These are phyloP conservation scores for Athripsodes cinereus DNA, from an alignment of 2,888 invertebrate genomes.

Conservation along the genomic window DNA sequence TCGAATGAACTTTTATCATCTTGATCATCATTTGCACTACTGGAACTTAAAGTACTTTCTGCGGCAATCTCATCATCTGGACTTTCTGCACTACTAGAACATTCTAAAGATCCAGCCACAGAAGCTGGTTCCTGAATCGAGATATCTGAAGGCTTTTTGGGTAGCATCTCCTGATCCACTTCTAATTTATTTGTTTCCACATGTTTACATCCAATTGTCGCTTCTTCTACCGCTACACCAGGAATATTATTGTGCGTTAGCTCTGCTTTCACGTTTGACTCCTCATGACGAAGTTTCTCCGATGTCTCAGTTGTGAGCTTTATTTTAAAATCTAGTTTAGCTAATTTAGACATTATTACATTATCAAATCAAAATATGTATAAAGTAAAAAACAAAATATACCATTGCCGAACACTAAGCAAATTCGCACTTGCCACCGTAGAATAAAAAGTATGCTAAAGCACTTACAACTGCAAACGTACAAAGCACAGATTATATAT, in stretches of 20 bases:
- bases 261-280: background rate
- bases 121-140: too few relatives aligned
- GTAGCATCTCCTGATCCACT: background rate
- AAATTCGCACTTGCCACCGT: too few relatives aligned
- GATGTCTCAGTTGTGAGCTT: constrained; percentile 46
- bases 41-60: background rate
- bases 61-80: too few relatives aligned
- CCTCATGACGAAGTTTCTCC: constrained; percentile 37
- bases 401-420: too few relatives aligned
- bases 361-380: too few relatives aligned
- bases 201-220: background rate
- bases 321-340: constrained; percentile 44
- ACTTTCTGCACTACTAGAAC: too few relatives aligned
- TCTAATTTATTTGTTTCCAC: background rate
- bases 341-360: constrained; percentile 36
- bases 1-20: background rate
- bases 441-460: too few relatives aligned
- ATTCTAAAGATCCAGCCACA: too few relatives aligned
- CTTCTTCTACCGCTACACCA: background rate
- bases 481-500: too few relatives aligned
- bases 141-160: too few relatives aligned
- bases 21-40: background rate
- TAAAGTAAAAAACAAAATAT: too few relatives aligned
- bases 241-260: background rate
- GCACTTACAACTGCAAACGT: too few relatives aligned